Percentiles rank a stretch among this genome's conserved stretches.
Conservation (phyloP, 2,797 vertebrate genomes). For the Psittacula derbiana region DNA sequence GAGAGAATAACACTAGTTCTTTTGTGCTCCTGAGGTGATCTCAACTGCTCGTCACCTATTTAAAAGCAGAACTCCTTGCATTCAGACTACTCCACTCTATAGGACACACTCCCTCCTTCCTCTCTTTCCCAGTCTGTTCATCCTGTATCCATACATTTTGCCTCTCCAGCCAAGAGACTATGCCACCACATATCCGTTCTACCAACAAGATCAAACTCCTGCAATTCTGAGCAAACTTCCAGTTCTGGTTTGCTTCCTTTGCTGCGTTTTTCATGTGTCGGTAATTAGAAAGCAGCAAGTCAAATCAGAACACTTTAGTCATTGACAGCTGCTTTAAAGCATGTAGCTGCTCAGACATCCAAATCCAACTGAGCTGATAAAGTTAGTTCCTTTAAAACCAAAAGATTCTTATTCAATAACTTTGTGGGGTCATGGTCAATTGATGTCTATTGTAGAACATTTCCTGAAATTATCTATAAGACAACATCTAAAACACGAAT, state of each 20-base stretch:
- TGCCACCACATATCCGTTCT: background rate
- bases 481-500: background rate
- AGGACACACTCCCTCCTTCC: fast-evolving
- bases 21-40: background rate
- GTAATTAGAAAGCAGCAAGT: background rate
- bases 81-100: background rate
- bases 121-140: background rate
- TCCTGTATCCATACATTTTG: background rate
- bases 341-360: background rate
- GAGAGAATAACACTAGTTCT: background rate
- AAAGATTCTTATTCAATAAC: background rate
- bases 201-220: background rate
- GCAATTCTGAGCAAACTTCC: background rate
- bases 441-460: background rate
- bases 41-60: background rate
- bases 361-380: background rate
- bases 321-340: slow-evolving; percentile 10
- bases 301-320: slow-evolving; percentile 17
- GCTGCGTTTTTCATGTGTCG: background rate
- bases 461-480: background rate
- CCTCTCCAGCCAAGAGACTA: background rate
- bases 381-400: background rate
- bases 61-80: background rate
- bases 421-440: background rate
- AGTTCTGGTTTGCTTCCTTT: background rate